Base-by-base conservation (phyloP, 2,113 vertebrate genomes). In the Takifugu bimaculatus region DNA sequence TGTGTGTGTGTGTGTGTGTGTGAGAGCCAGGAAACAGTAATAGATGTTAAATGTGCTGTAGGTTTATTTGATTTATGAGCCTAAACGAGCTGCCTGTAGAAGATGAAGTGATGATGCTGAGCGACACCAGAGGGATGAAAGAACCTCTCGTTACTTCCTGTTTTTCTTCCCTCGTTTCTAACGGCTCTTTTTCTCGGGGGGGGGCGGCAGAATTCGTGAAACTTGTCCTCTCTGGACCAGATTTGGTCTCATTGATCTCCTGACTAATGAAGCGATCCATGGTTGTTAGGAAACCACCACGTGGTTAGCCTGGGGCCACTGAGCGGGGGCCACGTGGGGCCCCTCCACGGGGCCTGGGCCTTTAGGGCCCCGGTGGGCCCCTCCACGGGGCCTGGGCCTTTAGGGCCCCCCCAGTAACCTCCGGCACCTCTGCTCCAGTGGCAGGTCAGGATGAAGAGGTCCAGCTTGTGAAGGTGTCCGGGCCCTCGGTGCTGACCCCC, bases 391-490 rank as follows among this genome's bases (percentile, higher is more conserved):
- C 20, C 20, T 20, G 20, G 20, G 20, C 20, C 20, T 20, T 20
- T n/a, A n/a, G 20, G 10, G 35, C 3, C 7, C 35, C 35, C 35
- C 35, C 39, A 27, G 29, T 75, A 54, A 70, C 55, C 10, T 32
- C 49, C 50, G 13, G 32, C 50, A 1, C 63, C 11, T 65, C 39
- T 63, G 32, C 68, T 25, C 39, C 79, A 82, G 87, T n/a, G 57
- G 29, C 60, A 14, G 85, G 78, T 13, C 80, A 54, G 65, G 92
- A 93, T 68, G 91, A 92, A 60, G 95, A 98, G 81, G 90, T 94
- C 2, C 93, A 94, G 74, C 88, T 95, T 0, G 92, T 98, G 80
- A 88, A 54, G 42, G 87, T 94, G 71, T 78, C 91, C 2, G 93
- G 93, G 68, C 85, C 90, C 0, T 47, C 82, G 0, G 66, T 78